Conservation (phyloP, 1,140 invertebrate genomes). For the Pissodes strobi region DNA sequence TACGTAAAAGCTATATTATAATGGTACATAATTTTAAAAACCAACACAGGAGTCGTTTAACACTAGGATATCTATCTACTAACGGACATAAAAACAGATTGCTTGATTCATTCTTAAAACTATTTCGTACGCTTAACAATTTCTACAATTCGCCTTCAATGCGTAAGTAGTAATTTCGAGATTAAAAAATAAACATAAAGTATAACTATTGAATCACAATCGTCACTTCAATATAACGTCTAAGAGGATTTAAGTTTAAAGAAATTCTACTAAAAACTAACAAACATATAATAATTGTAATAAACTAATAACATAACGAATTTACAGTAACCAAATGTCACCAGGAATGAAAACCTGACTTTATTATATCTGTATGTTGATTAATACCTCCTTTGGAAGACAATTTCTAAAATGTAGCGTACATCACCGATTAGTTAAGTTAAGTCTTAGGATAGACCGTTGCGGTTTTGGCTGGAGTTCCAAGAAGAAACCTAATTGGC, state of each 20-base stretch:
- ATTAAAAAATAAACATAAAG: constrained; percentile 43
- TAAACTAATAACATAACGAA: constrained; percentile 52
- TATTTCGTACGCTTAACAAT: constrained; percentile 24
- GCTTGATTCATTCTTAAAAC: constrained; percentile 29
- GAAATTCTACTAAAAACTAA: constrained; percentile 57
- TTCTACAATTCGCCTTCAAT: constrained; percentile 19
- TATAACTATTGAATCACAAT: constrained; percentile 51
- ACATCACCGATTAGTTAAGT: too few species aligned
- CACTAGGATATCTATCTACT: constrained; percentile 36
- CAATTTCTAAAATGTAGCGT: too few species aligned
- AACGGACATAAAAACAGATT: constrained; percentile 34
- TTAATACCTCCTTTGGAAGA: too few species aligned
- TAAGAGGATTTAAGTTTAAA: constrained; percentile 45
- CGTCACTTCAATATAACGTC: constrained; percentile 36
- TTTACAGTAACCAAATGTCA: constrained; percentile 31
- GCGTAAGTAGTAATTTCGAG: constrained; percentile 36
- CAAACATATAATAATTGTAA: constrained; percentile 55
- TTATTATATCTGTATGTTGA: too few species aligned
- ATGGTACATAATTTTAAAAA: constrained; percentile 30
- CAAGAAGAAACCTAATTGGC: too few species aligned
- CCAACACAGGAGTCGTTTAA: constrained; percentile 35
- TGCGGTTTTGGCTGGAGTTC: too few species aligned
- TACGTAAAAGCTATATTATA: constrained; percentile 23
- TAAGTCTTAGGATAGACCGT: too few species aligned
- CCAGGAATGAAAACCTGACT: constrained; percentile 19